Conservation (phyloP, 2,113 vertebrate genomes). For the Percopsis transmontana region DNA sequence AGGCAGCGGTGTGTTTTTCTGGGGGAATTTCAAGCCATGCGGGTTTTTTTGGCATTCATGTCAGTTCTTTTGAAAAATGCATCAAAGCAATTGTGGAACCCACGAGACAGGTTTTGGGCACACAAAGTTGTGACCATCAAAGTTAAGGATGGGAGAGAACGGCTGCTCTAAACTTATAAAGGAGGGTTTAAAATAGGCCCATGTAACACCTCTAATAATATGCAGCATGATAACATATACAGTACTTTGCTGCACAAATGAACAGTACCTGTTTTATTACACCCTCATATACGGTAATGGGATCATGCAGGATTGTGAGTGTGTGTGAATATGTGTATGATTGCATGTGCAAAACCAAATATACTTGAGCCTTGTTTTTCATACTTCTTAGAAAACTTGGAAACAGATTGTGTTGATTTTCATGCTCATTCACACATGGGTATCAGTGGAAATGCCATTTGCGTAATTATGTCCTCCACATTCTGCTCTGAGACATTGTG, state of each 20-base stretch:
- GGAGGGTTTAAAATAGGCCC: constrained; percentile 45
- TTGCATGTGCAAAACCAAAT: background rate
- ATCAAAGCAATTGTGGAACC: constrained; percentile 71
- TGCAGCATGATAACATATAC: constrained; percentile 25
- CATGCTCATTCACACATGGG: constrained; percentile 63
- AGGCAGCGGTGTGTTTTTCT: constrained; percentile 23
- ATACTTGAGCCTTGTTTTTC: constrained; percentile 39
- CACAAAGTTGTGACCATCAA: constrained; percentile 66
- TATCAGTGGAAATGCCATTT: constrained; percentile 47
- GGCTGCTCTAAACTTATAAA: constrained; percentile 25
- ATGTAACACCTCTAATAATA: constrained; percentile 35
- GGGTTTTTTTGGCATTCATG: constrained; percentile 63
- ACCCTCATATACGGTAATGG: too few relatives aligned
- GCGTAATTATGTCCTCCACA: constrained; percentile 4
- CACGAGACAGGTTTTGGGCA: constrained; percentile 60
- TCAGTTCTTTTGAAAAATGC: constrained; percentile 76
- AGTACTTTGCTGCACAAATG: constrained; percentile 1
- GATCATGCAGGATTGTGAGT: too few relatives aligned
- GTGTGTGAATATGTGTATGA: background rate
- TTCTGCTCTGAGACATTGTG: constrained; percentile 52
- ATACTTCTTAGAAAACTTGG: constrained; percentile 45
- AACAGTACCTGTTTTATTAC: constrained; percentile 11
- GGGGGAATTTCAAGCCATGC: constrained; percentile 55
- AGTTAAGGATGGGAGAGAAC: constrained; percentile 34
- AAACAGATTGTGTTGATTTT: constrained; percentile 71